These are phyloP conservation scores for Pachyramphus minor DNA, from an alignment of 2,113 vertebrate genomes.

Conservation along the genomic window DNA sequence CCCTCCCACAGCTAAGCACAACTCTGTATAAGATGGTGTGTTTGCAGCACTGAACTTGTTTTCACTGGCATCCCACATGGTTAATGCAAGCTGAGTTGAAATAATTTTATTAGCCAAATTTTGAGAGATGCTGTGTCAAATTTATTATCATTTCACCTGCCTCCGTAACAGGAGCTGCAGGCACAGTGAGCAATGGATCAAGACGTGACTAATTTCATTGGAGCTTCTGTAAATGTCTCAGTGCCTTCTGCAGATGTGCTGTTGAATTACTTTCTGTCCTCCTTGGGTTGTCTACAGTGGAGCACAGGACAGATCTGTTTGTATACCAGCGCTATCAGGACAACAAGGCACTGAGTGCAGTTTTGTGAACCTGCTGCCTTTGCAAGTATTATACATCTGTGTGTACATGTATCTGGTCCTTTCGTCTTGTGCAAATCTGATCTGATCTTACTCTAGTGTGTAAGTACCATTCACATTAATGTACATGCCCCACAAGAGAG, in stretches of 20 bases:
- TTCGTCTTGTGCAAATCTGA: neutral
- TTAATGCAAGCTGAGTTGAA: neutral
- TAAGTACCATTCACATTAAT: neutral
- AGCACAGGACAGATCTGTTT: neutral
- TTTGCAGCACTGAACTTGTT: neutral
- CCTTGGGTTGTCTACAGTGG: neutral
- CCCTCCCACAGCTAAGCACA: neutral
- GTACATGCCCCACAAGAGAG: neutral
- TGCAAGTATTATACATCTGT: neutral
- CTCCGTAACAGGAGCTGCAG: neutral
- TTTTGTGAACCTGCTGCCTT: neutral
- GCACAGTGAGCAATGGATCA: neutral
- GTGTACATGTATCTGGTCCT: neutral
- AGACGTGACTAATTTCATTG: constrained; percentile 31
- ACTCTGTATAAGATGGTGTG: neutral
- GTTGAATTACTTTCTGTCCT: neutral
- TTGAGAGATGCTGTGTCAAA: constrained; percentile 25
- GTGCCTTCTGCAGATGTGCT: neutral
- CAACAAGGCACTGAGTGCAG: neutral
- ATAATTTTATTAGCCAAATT: constrained; percentile 30
- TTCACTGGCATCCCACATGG: neutral
- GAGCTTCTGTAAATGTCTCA: neutral
- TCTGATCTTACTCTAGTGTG: neutral
- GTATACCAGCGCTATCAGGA: neutral
- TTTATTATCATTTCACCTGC: constrained; percentile 32